Base-by-base conservation (phyloP, 2,113 vertebrate species). In the Ptyas mucosa region DNA sequence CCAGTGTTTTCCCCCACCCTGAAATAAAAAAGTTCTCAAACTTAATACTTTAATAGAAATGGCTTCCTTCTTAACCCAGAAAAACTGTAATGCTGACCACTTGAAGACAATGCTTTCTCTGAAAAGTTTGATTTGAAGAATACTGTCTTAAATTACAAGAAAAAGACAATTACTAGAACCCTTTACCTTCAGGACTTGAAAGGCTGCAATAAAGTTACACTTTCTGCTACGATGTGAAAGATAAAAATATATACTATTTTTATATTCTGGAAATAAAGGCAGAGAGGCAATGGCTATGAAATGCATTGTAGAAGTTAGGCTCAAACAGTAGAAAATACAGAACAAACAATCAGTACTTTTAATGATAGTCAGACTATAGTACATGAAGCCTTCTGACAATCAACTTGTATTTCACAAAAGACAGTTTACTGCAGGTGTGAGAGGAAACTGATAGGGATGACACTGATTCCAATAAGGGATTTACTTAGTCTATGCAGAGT, bases 331-430 rank as follows among this genome's bases (percentile, higher is more conserved):
- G 51, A 49, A 93, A 93, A 93, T 89, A 88, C 57, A 94, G 53
- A 92, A 61, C 85, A 94, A 94, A 87, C 43, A 94, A 89, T 92
- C 91, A 94, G 88, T 81, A 55, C 39, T 52, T 75, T 87, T 87
- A 8, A 85, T 87, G 91, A 94, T 69, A 92, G 88, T 85, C 81
- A 92, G 88, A 86, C 90, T 90, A 86, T 92, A 94, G 57, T 92
- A 87, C 88, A 90, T 87, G 52, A 89, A 94, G 55, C 57, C 85
- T 92, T 90, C 54, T 89, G 88, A 90, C 57, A 92, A 52, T 94
- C 85, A 86, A 90, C 51, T 58, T 89, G 88, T 52, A 92, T 87
- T 94, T 87, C 52, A 90, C 85, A 90, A 92, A 94, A 94, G 81
- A 55, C 91, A 90, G 53, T 90, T 57, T 46, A 85, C 24, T 89